Percentiles rank a stretch among this genome's conserved stretches.
phyloP scores from a whole-genome alignment of 2,888 invertebrate genomes.

The Gasteruption jaculator region DNA sequence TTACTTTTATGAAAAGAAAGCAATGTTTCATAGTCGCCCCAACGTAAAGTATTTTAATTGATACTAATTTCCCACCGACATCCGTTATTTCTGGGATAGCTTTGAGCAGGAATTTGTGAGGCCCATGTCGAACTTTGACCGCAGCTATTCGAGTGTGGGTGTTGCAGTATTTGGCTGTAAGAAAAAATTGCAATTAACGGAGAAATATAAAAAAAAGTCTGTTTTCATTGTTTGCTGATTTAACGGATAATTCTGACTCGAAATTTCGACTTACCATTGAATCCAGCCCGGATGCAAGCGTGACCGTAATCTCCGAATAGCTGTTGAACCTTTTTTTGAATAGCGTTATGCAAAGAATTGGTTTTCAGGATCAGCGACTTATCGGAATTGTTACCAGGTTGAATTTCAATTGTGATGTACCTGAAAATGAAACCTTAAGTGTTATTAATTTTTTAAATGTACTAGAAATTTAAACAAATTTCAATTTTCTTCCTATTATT shows the following conservation, averaged over 20 bases:
- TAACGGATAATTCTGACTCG: background rate
- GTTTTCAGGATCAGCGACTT: slow-evolving; percentile 55
- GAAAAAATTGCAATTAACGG: slow-evolving; percentile 12
- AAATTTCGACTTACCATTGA: slow-evolving; percentile 48
- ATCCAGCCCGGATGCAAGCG: slow-evolving; percentile 67
- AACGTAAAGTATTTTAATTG: slow-evolving; percentile 64
- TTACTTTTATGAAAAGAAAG: slow-evolving; percentile 63
- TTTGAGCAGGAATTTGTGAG: slow-evolving; percentile 68
- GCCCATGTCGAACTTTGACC: slow-evolving; percentile 69
- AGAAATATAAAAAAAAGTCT: background rate
- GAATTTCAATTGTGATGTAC: slow-evolving; percentile 67
- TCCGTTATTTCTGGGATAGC: slow-evolving; percentile 66
- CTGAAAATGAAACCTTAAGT: slow-evolving; percentile 57
- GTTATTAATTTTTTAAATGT: slow-evolving; percentile 15
- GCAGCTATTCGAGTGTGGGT: slow-evolving; percentile 71
- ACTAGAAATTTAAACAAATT: slow-evolving; percentile 3
- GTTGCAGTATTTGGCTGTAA: slow-evolving; percentile 72
- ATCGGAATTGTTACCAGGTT: slow-evolving; percentile 52
- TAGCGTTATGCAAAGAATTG: slow-evolving; percentile 55
- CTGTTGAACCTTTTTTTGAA: slow-evolving; percentile 63
- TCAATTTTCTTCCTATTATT: too few relatives aligned
- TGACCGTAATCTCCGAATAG: slow-evolving; percentile 74
- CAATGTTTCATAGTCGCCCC: slow-evolving; percentile 79
- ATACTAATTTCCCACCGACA: slow-evolving; percentile 61
- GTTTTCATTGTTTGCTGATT: background rate